A percentile compares a stretch with the other conserved stretches of the same genome.
Conservation (phyloP, 2,888 invertebrate genomes). For the Acrobasis repandana region DNA sequence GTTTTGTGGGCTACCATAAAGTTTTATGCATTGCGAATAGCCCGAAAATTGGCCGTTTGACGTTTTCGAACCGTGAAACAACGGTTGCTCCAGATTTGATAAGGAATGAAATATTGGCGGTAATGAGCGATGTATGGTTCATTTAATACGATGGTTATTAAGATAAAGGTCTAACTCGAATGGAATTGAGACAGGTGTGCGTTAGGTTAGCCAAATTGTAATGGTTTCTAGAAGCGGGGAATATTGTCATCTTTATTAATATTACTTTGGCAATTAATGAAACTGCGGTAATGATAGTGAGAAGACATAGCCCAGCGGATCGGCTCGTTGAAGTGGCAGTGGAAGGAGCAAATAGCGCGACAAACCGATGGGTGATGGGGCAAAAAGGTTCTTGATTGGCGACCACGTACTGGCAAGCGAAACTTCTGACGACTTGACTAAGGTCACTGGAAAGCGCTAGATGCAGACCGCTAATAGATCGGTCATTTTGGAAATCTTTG, state of each 20-base stretch:
- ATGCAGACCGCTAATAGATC: too few relatives aligned
- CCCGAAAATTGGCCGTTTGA: constrained; percentile 72
- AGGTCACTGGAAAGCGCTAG: too few relatives aligned
- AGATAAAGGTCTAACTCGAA: constrained; percentile 7
- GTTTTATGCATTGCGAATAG: constrained; percentile 74
- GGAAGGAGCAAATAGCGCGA: too few relatives aligned
- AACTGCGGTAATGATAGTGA: background rate
- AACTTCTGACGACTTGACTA: too few relatives aligned
- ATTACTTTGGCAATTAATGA: constrained; percentile 1
- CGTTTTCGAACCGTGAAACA: constrained; percentile 59
- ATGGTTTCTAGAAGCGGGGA: constrained; percentile 4
- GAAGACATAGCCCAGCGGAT: too few relatives aligned
- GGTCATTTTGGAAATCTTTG: too few relatives aligned
- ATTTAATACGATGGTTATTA: constrained; percentile 32
- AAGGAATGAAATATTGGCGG: constrained; percentile 34
- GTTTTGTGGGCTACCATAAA: constrained; percentile 63
- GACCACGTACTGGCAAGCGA: too few relatives aligned
- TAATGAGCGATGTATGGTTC: constrained; percentile 27
- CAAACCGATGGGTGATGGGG: too few relatives aligned
- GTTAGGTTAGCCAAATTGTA: background rate
- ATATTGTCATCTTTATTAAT: constrained; percentile 7
- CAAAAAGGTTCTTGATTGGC: too few relatives aligned
- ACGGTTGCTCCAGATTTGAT: constrained; percentile 42
- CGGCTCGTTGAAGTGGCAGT: too few relatives aligned
- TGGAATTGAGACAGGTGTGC: constrained; percentile 7